Conservation (phyloP, 2,888 invertebrate genomes). For the Lasioglossum lativentre region DNA sequence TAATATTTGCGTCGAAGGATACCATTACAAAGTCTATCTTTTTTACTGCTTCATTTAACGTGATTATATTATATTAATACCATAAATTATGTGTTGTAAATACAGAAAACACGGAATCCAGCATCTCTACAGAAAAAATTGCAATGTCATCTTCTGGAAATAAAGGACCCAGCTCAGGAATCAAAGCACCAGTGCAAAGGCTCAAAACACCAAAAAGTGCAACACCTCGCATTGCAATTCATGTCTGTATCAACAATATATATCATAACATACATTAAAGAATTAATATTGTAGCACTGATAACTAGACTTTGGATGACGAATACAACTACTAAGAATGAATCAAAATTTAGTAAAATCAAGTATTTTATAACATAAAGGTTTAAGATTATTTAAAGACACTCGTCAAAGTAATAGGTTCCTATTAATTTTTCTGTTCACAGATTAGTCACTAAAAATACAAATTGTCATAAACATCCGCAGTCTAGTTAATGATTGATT, state of each 20-base stretch:
- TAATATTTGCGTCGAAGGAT: not conserved
- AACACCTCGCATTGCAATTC: conserved; percentile 34
- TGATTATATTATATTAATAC: not conserved
- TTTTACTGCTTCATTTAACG: not conserved
- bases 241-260: conserved; percentile 47
- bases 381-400: not conserved
- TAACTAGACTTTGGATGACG: not conserved
- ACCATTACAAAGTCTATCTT: not conserved
- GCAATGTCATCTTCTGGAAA: conserved; percentile 23
- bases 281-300: not conserved
- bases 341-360: too few relatives aligned
- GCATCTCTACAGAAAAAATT: conserved; percentile 19
- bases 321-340: too few relatives aligned
- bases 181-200: not conserved
- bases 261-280: not conserved
- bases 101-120: conserved; percentile 29
- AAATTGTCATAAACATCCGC: not conserved
- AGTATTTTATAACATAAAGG: not conserved
- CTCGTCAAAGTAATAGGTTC: not conserved
- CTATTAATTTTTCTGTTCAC: not conserved
- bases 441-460: not conserved
- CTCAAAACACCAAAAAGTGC: conserved; percentile 38
- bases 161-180: conserved; percentile 2
- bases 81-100: not conserved
- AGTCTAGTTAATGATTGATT: not conserved